phyloP scores from a whole-genome alignment of 2,888 invertebrate species.

The Cactoblastis cactorum region DNA sequence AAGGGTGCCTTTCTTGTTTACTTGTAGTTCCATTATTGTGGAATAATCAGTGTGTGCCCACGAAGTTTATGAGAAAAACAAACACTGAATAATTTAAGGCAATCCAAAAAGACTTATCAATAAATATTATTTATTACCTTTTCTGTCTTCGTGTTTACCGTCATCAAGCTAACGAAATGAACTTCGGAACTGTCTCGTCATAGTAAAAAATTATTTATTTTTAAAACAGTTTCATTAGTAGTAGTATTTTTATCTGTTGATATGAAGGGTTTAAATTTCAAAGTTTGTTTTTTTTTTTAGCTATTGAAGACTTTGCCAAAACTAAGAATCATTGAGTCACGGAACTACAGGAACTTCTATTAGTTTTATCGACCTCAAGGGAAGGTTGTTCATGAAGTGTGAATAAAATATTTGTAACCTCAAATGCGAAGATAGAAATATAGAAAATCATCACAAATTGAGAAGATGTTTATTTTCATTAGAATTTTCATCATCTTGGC shows the following conservation, averaged over 20 bases:
- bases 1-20: neutral
- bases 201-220: neutral
- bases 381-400: slow-evolving; percentile 44
- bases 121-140: neutral
- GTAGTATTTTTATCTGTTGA: neutral
- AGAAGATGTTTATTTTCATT: neutral
- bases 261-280: neutral
- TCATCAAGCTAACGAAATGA: neutral
- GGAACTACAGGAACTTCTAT: slow-evolving; percentile 20
- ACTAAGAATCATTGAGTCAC: neutral
- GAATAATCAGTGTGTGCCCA: neutral
- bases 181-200: neutral
- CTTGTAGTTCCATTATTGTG: neutral
- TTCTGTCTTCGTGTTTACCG: neutral
- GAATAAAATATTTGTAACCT: slow-evolving; percentile 8
- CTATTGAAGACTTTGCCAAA: neutral
- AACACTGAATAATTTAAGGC: neutral
- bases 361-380: slow-evolving; percentile 45
- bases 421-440: slow-evolving; percentile 33
- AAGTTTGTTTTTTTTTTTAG: neutral
- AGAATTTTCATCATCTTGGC: neutral
- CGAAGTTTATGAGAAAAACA: neutral
- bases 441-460: too few relatives aligned
- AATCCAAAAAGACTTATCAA: neutral
- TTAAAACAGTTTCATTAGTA: neutral